A percentile compares a stretch with the other conserved stretches of the same genome.
Evolutionary conservation across 1,140 invertebrate genomes (phyloP).

Genomic region (Drosophila pachea): DNA sequence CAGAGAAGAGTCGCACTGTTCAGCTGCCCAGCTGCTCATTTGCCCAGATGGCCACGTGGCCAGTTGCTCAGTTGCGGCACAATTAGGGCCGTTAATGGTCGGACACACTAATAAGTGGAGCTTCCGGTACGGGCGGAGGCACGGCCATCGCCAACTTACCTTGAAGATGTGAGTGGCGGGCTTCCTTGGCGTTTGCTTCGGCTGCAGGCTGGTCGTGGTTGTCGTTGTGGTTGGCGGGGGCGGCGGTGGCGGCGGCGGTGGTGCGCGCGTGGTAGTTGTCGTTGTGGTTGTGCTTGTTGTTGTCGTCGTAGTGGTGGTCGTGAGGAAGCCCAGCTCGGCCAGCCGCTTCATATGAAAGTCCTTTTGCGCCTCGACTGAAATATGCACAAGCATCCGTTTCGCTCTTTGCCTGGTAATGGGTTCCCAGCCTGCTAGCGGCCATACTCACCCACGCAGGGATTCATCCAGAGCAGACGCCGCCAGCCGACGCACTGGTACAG

Average conservation of each 20-base stretch:
- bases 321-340: slow-evolving; percentile 79
- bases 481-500: slow-evolving; percentile 92
- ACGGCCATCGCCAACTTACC: slow-evolving; percentile 41
- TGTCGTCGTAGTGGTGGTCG: slow-evolving; percentile 79
- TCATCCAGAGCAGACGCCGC: slow-evolving; percentile 94
- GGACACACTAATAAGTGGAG: background rate
- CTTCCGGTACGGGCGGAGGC: background rate
- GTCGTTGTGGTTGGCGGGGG: slow-evolving; percentile 63
- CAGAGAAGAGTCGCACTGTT: background rate
- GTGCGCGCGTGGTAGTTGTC: slow-evolving; percentile 62
- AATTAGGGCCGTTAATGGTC: slow-evolving; percentile 35
- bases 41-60: no score
- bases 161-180: slow-evolving; percentile 70
- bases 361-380: slow-evolving; percentile 91
- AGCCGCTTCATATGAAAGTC: slow-evolving; percentile 88
- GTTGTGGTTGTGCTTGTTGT: slow-evolving; percentile 74
- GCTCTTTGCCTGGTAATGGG: slow-evolving; percentile 8
- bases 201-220: slow-evolving; percentile 64
- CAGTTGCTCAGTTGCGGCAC: background rate
- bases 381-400: background rate
- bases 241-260: slow-evolving; percentile 66
- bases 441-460: slow-evolving; percentile 92
- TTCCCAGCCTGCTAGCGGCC: background rate
- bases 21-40: no score
- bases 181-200: slow-evolving; percentile 66